A percentile compares a stretch with the other conserved stretches of the same genome.
Evolutionary conservation across 2,797 vertebrate species (phyloP).

Genomic region (Galago senegalensis): DNA sequence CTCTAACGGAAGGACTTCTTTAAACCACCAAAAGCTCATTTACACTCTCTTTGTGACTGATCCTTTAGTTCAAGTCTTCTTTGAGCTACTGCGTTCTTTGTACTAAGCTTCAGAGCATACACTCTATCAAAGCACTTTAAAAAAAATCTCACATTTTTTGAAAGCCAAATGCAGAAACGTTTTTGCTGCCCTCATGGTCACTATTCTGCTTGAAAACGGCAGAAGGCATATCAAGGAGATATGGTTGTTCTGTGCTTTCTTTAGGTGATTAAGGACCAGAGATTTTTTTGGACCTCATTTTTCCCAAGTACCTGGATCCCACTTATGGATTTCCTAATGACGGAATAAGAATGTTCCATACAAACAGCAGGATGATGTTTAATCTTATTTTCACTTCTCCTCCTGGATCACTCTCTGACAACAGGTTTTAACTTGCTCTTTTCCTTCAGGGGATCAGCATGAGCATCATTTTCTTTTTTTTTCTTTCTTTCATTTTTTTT

Average conservation of each 20-base stretch:
- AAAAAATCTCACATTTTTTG: constrained; percentile 12
- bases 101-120: constrained; percentile 47
- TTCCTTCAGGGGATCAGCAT: not conserved
- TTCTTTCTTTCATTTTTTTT: too few relatives aligned
- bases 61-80: constrained; percentile 58
- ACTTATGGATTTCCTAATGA: not conserved
- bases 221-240: constrained; percentile 21
- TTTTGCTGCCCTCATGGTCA: constrained; percentile 42
- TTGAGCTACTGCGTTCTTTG: constrained; percentile 56
- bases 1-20: not conserved
- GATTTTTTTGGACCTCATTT: not conserved
- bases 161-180: constrained; percentile 43
- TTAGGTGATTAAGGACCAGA: not conserved
- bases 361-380: not conserved
- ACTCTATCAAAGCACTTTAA: constrained; percentile 39
- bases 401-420: not conserved
- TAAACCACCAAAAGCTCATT: constrained; percentile 53
- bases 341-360: not conserved
- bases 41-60: not conserved
- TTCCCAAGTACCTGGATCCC: not conserved
- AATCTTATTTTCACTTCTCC: not conserved
- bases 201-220: constrained; percentile 21
- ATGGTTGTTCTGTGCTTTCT: not conserved
- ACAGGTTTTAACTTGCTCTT: not conserved
- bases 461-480: too few relatives aligned